phyloP scores from a whole-genome alignment of 2,888 invertebrate genomes.

The Augiades crinisus region DNA sequence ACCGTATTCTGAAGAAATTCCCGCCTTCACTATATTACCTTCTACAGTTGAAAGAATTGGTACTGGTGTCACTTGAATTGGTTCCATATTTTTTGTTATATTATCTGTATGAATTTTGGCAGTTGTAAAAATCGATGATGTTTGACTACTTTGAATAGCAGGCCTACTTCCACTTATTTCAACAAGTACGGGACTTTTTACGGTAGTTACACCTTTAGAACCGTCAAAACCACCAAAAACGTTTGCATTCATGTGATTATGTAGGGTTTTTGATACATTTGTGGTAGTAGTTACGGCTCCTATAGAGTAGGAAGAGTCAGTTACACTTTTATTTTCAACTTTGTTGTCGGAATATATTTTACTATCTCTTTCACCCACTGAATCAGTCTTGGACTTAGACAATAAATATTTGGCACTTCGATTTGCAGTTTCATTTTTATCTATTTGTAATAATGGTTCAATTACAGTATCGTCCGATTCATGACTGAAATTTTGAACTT shows the following conservation, averaged over 20 bases:
- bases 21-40: slow-evolving; percentile 48
- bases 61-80: slow-evolving; percentile 60
- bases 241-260: slow-evolving; percentile 66
- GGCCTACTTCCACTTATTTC: slow-evolving; percentile 57
- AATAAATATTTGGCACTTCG: slow-evolving; percentile 68
- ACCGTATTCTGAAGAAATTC: slow-evolving; percentile 27
- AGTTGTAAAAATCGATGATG: slow-evolving; percentile 71
- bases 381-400: slow-evolving; percentile 66
- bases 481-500: slow-evolving; percentile 57
- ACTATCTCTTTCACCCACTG: slow-evolving; percentile 42
- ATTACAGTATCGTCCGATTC: slow-evolving; percentile 68
- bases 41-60: slow-evolving; percentile 68
- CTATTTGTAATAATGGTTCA: slow-evolving; percentile 67
- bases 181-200: slow-evolving; percentile 58
- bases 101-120: slow-evolving; percentile 70
- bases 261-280: slow-evolving; percentile 23
- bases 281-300: not conserved
- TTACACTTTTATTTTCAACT: not conserved
- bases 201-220: slow-evolving; percentile 37
- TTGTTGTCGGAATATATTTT: slow-evolving; percentile 44
- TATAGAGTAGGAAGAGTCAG: slow-evolving; percentile 2
- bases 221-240: slow-evolving; percentile 47
- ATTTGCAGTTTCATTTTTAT: slow-evolving; percentile 49
- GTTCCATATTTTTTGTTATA: slow-evolving; percentile 61
- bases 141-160: slow-evolving; percentile 45